Conservation (phyloP, 1,140 invertebrate genomes). For the Whitmania pigra region DNA sequence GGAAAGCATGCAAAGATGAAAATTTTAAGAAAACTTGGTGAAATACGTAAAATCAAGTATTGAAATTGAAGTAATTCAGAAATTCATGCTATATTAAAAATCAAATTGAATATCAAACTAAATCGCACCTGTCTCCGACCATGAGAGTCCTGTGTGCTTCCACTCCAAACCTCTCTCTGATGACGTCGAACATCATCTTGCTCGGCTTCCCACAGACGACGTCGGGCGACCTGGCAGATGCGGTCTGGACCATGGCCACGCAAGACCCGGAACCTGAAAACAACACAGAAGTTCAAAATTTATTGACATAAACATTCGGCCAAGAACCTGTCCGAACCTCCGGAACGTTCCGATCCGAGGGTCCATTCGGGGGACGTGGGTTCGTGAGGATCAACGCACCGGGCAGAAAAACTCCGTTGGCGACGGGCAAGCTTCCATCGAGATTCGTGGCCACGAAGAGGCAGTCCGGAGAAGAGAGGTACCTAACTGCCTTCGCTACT, state of each 20-base stretch:
- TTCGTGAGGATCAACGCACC: slow-evolving; percentile 36
- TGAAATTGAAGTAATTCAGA: not conserved
- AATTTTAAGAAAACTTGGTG: no score
- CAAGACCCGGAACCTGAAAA: slow-evolving; percentile 66
- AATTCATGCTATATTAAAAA: no score
- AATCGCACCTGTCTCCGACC: slow-evolving; percentile 65
- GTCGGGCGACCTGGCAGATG: slow-evolving; percentile 61
- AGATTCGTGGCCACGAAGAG: slow-evolving; percentile 84
- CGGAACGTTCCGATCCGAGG: no score
- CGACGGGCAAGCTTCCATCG: slow-evolving; percentile 60
- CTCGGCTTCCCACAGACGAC: slow-evolving; percentile 71
- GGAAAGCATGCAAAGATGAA: no score
- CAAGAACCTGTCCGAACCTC: no score
- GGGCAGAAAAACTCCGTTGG: slow-evolving; percentile 43
- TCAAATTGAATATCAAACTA: not conserved
- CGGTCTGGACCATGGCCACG: slow-evolving; percentile 66
- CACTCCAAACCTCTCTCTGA: slow-evolving; percentile 49
- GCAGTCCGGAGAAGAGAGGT: slow-evolving; percentile 55
- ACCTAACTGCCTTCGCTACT: slow-evolving; percentile 76
- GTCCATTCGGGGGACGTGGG: no score
- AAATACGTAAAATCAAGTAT: no score
- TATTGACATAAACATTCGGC: not conserved
- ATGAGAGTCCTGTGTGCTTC: slow-evolving; percentile 71
- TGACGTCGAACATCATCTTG: slow-evolving; percentile 49
- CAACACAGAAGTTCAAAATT: slow-evolving; percentile 9